Base-by-base conservation (phyloP, 2,113 vertebrate species). In the Forbesichthys papilliferus region DNA sequence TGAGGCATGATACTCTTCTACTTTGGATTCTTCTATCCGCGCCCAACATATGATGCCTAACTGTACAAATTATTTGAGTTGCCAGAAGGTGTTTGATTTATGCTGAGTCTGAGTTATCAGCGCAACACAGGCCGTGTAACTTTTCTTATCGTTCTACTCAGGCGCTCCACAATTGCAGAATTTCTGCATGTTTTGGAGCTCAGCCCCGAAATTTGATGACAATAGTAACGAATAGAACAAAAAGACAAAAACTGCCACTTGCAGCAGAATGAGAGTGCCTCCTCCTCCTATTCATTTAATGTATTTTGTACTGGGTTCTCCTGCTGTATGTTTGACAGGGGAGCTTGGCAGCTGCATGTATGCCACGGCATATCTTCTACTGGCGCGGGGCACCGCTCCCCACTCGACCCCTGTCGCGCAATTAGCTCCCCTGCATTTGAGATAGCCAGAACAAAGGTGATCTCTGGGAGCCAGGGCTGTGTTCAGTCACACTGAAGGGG, bases 361-460 rank as follows among this genome's bases (percentile, higher is more conserved):
- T 55, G 69, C 74, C 9, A 63, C 64, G 73, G 81, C 80, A 73
- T 64, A 69, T 69, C 77, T 64, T 66, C 2, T 66, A 62, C 76
- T 79, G 85, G 80, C 54, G 69, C 61, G 74, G 62, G 71, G 74
- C 69, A 64, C 65, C 71, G 78, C 76, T 80, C 78, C 77, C 71
- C 71, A 56, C 67, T 64, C 42, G 77, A 82, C 78, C 84, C 69
- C 73, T 69, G 73, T 85, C 84, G 75, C 78, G 57, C 89, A 90
- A 87, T 92, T 90, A 89, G 84, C 86, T 68, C 65, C 68, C 67
- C 36, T 75, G 80, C 80, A 84, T 92, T 81, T 85, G 77, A 83
- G 74, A 86, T 79, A 68, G 85, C 82, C 66, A 81, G 84, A 88
- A 92, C 91, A 90, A 92, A 92, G 91, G 90, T 89, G 89, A 88